Evolutionary conservation across 2,888 invertebrate genomes (phyloP).

Genomic region (Phalangium opilio): DNA sequence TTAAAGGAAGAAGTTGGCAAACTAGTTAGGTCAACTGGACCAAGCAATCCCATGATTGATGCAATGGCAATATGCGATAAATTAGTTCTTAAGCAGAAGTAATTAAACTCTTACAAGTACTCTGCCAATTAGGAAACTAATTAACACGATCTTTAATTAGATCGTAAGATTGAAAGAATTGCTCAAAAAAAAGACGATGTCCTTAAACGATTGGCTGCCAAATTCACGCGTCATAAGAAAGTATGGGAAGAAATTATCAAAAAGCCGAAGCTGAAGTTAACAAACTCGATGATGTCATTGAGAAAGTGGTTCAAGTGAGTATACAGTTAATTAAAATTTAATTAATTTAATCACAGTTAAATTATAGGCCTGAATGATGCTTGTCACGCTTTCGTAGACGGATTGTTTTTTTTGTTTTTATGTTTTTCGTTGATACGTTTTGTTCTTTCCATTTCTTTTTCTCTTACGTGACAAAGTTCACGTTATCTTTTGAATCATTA

Average conservation of each 20-base stretch:
- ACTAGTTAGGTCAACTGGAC: slow-evolving; percentile 5
- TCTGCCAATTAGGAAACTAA: not conserved
- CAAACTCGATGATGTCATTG: slow-evolving; percentile 16
- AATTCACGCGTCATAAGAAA: slow-evolving; percentile 12
- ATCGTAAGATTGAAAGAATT: slow-evolving; percentile 13
- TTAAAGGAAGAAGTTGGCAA: slow-evolving; percentile 10
- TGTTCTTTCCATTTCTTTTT: no score
- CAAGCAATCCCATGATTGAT: slow-evolving; percentile 7
- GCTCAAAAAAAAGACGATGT: slow-evolving; percentile 14
- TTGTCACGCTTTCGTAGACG: no score
- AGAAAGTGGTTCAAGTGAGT: slow-evolving; percentile 15
- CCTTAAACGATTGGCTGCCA: slow-evolving; percentile 13
- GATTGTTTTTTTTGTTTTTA: no score
- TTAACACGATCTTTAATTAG: slow-evolving; percentile 2
- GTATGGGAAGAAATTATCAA: slow-evolving; percentile 15
- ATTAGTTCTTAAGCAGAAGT: slow-evolving; percentile 14
- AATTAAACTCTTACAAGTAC: not conserved
- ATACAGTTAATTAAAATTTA: not conserved
- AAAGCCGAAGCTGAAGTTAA: slow-evolving; percentile 16
- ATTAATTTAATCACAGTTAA: no score
- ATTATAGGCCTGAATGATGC: no score
- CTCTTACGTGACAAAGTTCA: no score
- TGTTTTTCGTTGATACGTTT: no score
- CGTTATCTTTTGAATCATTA: no score
- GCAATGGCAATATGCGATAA: slow-evolving; percentile 16